phyloP scores from a whole-genome alignment of 2,113 vertebrate genomes.

The Holacanthus passer region DNA sequence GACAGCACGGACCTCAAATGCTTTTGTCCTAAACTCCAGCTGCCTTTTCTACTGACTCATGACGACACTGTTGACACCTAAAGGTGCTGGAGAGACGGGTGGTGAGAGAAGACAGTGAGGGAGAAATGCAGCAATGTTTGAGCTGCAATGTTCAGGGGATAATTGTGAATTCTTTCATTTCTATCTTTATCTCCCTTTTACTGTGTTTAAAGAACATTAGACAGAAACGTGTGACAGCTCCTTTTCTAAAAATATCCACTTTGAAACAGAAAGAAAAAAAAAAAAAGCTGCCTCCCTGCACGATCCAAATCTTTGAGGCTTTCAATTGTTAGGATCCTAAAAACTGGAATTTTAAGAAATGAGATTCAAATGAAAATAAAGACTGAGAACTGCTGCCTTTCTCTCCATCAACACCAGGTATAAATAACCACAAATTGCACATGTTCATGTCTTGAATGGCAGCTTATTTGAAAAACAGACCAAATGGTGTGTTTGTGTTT shows the following conservation, averaged over 20 bases:
- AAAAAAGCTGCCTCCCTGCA: not conserved
- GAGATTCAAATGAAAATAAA: too few species aligned
- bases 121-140: not conserved
- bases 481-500: not conserved
- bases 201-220: not conserved
- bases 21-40: not conserved
- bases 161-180: too few species aligned
- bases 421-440: not conserved
- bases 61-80: not conserved
- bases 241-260: not conserved
- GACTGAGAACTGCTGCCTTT: not conserved
- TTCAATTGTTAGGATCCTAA: not conserved
- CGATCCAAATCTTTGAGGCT: not conserved
- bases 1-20: not conserved
- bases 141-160: not conserved
- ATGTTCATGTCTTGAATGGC: constrained; percentile 1
- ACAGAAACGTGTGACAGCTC: not conserved
- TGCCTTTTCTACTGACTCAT: not conserved
- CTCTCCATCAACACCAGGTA: not conserved
- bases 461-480: not conserved
- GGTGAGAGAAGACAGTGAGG: not conserved
- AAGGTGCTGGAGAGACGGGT: not conserved
- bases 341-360: not conserved
- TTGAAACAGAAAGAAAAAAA: too few species aligned
- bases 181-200: not conserved